phyloP scores from a whole-genome alignment of 2,113 vertebrate genomes.

The Vanacampus margaritifer region DNA sequence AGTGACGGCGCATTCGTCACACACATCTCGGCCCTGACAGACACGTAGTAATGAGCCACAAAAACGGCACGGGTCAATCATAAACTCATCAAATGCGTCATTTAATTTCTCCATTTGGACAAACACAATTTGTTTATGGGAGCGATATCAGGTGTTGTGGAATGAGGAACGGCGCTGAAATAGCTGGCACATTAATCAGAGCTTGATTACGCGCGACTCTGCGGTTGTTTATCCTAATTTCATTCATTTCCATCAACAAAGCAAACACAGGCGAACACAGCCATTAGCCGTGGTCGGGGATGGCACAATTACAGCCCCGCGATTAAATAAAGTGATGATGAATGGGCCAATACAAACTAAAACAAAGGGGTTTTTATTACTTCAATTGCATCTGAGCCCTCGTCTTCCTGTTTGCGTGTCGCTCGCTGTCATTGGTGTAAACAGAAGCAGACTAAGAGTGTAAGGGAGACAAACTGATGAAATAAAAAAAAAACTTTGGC shows the following conservation, averaged over 20 bases:
- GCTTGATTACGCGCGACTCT: constrained; percentile 96
- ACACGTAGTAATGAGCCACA: constrained; percentile 87
- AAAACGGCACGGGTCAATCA: constrained; percentile 96
- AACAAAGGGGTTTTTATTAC: constrained; percentile 86
- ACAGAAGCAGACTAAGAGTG: constrained; percentile 34
- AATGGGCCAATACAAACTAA: constrained; percentile 86
- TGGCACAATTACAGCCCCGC: constrained; percentile 80
- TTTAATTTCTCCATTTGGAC: constrained; percentile 99
- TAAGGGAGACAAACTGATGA: constrained; percentile 32
- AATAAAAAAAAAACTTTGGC: constrained; percentile 31
- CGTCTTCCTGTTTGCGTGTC: constrained; percentile 42
- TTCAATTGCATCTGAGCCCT: constrained; percentile 67
- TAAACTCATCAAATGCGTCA: constrained; percentile 99
- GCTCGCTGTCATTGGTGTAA: constrained; percentile 26
- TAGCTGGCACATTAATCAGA: constrained; percentile 94
- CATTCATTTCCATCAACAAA: constrained; percentile 99
- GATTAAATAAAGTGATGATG: constrained; percentile 91
- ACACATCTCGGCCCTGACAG: constrained; percentile 75
- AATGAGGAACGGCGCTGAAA: constrained; percentile 95
- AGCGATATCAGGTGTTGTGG: constrained; percentile 99
- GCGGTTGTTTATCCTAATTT: constrained; percentile 99
- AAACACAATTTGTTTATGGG: constrained; percentile 99
- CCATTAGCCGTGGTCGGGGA: constrained; percentile 80
- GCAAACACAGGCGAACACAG: constrained; percentile 85
- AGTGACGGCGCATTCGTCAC: constrained; percentile 92